Base-by-base conservation (phyloP, 2,797 vertebrate species). In the Fringilla coelebs region DNA sequence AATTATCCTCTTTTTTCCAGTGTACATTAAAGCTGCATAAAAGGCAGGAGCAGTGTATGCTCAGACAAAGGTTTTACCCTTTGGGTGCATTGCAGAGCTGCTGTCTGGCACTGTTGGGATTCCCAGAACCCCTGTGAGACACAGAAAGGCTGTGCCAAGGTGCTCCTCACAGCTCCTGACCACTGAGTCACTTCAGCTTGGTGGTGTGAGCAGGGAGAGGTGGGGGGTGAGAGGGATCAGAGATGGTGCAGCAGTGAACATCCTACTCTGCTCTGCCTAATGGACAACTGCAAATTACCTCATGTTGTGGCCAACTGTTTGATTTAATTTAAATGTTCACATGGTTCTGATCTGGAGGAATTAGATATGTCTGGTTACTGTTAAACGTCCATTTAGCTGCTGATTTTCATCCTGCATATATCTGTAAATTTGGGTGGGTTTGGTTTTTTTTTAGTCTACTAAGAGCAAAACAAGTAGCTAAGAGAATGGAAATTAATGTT, bases 401-500 rank as follows among this genome's bases (percentile, higher is more conserved):
- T 83, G 2, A 24, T 93, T 87, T 82, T 82, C 48, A 74, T 63
- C 45, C 45, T 52, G 48, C 7, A 8, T 51, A 1, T 28, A 76
- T 38, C 34, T 60, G 32, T 60, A 57, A 78, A 70, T 81, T 43
- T 5, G 3, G 14, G 11, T 34, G 21, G n/a, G 4, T 52, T 52
- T 22, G 18, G 8, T 5, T 63, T 48, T 65, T 46, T 88, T 75
- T 88, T 65, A 52, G 52, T 34, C 45, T 90, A 6, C 62, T 38
- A 11, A n/a, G 36, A 84, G 36, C 48, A 87, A 88, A 94, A 76
- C 78, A 92, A 91, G 79, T 84, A 96, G 89, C 90, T 86, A 82
- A 38, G 74, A 89, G 57, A 87, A 74, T 65, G 86, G 67, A 90
- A 93, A 86, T 49, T 20, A 43, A 83, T 55, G 38, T 82, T 93